Evolutionary conservation across 2,888 invertebrate species (phyloP).

Genomic region (Rugalucina vietnamica): DNA sequence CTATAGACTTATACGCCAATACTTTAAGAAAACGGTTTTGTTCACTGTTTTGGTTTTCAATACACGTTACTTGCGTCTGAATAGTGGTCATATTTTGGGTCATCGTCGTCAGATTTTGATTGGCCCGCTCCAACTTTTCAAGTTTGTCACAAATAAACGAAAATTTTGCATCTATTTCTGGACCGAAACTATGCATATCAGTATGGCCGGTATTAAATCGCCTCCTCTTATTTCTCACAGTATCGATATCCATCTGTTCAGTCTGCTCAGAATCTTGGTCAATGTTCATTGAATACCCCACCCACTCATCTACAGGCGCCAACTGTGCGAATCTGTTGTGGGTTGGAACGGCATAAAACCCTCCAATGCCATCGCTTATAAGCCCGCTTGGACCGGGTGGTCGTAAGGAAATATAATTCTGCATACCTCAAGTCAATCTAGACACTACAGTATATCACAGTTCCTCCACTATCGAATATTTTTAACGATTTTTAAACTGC

Average conservation of each 20-base stretch:
- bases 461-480: too few species aligned
- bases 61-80: not conserved
- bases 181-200: not conserved
- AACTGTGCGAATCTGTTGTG: not conserved
- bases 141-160: not conserved
- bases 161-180: not conserved
- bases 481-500: too few species aligned
- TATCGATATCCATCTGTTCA: not conserved
- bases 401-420: not conserved
- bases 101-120: not conserved
- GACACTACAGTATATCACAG: too few species aligned
- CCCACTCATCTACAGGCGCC: not conserved
- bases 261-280: not conserved
- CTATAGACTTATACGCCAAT: too few species aligned
- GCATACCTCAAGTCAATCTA: too few species aligned
- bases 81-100: not conserved
- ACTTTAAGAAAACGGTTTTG: conserved; percentile 17
- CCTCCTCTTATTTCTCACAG: not conserved
- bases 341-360: not conserved
- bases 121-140: not conserved
- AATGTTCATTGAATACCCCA: not conserved
- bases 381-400: not conserved
- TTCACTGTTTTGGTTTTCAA: not conserved
- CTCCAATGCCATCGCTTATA: not conserved
- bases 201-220: not conserved